Evolutionary conservation across 2,113 vertebrate genomes (phyloP).

Genomic region (Corydoras sp.): DNA sequence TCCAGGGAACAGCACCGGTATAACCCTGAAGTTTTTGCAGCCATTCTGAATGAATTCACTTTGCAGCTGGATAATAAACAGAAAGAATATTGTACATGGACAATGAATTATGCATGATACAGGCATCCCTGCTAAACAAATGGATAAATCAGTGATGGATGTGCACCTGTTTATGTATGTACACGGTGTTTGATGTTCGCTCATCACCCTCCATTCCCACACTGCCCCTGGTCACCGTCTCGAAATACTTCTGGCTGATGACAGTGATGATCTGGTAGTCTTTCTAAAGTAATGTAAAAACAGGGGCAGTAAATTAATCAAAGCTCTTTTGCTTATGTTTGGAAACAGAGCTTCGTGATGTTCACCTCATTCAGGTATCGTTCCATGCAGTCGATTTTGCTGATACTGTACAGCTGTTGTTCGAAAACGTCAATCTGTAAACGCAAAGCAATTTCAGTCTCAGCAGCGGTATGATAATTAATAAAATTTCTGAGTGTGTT

Average conservation of each 20-base stretch:
- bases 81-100: neutral
- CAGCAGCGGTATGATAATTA: neutral
- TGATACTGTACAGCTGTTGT: constrained; percentile 54
- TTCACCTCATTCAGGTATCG: constrained; percentile 55
- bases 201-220: constrained; percentile 44
- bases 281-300: constrained; percentile 42
- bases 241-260: constrained; percentile 53
- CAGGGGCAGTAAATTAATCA: neutral
- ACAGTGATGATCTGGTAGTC: constrained; percentile 56
- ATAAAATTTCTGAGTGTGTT: neutral
- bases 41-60: constrained; percentile 45
- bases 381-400: constrained; percentile 57
- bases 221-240: constrained; percentile 37
- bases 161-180: constrained; percentile 52
- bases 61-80: constrained; percentile 29
- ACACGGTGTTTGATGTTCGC: constrained; percentile 50
- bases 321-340: no score
- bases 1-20: constrained; percentile 43
- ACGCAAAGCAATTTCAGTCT: constrained; percentile 1
- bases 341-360: neutral
- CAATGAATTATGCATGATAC: neutral
- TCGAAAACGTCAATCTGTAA: constrained; percentile 54
- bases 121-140: no score
- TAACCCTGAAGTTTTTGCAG: constrained; percentile 45
- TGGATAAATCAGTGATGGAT: no score